Percentiles rank a stretch among this genome's conserved stretches.
Conservation (phyloP, 2,797 vertebrate species). For the Brachyrhaphis roseni region DNA sequence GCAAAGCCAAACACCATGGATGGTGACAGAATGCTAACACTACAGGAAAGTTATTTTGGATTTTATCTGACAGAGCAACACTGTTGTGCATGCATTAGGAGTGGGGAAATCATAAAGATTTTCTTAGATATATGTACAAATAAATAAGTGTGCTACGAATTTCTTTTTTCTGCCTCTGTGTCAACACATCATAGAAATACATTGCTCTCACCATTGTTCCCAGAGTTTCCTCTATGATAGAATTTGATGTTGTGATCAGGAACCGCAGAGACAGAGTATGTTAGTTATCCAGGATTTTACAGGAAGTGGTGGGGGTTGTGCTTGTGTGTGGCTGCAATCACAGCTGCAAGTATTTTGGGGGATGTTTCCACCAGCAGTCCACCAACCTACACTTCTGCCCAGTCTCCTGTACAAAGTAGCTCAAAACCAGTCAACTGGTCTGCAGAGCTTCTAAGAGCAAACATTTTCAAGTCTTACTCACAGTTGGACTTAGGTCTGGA, state of each 20-base stretch:
- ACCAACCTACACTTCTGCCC: background rate
- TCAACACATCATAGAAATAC: background rate
- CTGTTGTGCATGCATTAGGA: background rate
- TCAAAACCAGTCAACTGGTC: background rate
- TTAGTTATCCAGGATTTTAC: slow-evolving; percentile 39
- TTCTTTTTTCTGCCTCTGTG: background rate
- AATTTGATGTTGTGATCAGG: slow-evolving; percentile 69
- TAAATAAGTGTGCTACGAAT: background rate
- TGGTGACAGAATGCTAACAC: too few species aligned
- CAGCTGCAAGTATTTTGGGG: background rate
- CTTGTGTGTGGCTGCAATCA: slow-evolving; percentile 48
- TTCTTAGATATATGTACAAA: background rate
- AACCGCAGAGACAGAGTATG: slow-evolving; percentile 24
- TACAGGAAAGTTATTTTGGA: background rate
- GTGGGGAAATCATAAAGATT: background rate
- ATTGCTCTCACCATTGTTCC: slow-evolving; percentile 61
- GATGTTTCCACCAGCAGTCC: background rate
- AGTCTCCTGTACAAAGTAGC: background rate
- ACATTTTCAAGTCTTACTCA: background rate
- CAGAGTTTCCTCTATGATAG: slow-evolving; percentile 72
- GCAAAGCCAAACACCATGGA: too few species aligned
- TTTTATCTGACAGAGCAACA: background rate
- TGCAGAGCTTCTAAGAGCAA: background rate
- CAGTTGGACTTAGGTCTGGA: background rate
- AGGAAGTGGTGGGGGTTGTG: slow-evolving; percentile 10